Evolutionary conservation across 2,797 vertebrate genomes (phyloP).

Genomic region (Cynodonichthys magdalenae): DNA sequence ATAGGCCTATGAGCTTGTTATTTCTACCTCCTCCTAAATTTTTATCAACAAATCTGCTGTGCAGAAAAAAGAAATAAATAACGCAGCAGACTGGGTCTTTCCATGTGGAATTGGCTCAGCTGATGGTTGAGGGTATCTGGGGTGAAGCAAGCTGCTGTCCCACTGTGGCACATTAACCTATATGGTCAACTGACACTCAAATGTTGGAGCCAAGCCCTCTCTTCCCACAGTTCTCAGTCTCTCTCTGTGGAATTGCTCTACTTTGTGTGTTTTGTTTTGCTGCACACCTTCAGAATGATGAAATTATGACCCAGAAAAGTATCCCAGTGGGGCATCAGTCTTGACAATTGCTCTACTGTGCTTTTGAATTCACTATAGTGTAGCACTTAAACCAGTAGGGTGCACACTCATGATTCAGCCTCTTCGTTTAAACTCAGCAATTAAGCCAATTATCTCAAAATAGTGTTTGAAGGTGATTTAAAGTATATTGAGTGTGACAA

Average conservation of each 20-base stretch:
- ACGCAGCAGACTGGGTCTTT: constrained; percentile 30
- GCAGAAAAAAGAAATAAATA: constrained; percentile 24
- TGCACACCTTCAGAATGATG: constrained; percentile 36
- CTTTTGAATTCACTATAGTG: constrained; percentile 20
- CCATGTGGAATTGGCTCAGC: constrained; percentile 43
- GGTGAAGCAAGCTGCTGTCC: constrained; percentile 47
- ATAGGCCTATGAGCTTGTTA: background rate
- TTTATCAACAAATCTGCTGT: background rate
- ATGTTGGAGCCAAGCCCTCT: constrained; percentile 34
- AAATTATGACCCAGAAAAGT: constrained; percentile 61
- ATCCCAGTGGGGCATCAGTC: constrained; percentile 15
- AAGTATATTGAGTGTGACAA: constrained; percentile 53
- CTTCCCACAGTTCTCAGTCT: constrained; percentile 25
- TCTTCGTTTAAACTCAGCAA: constrained; percentile 34
- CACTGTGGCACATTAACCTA: constrained; percentile 69
- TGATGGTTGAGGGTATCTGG: constrained; percentile 37
- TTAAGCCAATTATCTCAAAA: constrained; percentile 61
- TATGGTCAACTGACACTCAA: constrained; percentile 56
- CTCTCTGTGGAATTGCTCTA: constrained; percentile 23
- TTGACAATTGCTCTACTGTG: constrained; percentile 30
- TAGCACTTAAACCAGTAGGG: constrained; percentile 30
- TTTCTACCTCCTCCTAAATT: background rate
- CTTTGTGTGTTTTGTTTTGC: constrained; percentile 48
- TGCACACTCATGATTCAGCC: constrained; percentile 19
- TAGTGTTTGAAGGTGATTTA: constrained; percentile 55